Conservation (phyloP, 2,888 invertebrate species). For the Rhyacophila evoluta region DNA sequence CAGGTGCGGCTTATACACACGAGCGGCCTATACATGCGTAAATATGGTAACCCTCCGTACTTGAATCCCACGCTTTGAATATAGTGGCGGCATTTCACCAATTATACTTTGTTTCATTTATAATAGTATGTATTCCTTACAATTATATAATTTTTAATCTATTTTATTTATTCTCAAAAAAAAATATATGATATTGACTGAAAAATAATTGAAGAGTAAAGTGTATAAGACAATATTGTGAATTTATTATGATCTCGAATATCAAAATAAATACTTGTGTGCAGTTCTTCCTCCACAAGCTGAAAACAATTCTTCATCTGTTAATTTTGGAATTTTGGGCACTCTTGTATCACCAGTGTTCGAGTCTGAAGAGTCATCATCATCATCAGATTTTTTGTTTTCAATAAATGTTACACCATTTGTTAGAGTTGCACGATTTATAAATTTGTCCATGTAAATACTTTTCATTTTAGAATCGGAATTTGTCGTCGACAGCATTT, state of each 20-base stretch:
- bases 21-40: too few relatives aligned
- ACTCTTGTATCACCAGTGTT: constrained; percentile 57
- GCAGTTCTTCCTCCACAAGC: constrained; percentile 86
- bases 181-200: neutral
- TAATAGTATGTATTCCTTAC: too few relatives aligned
- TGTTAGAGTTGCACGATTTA: constrained; percentile 62
- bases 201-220: neutral
- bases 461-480: constrained; percentile 15
- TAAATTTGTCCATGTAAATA: constrained; percentile 62
- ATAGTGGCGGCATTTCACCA: too few relatives aligned
- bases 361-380: constrained; percentile 56
- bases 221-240: neutral
- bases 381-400: constrained; percentile 11
- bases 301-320: constrained; percentile 83
- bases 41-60: too few relatives aligned
- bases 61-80: too few relatives aligned
- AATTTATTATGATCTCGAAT: neutral
- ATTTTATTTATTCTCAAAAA: neutral
- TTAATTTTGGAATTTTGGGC: constrained; percentile 61
- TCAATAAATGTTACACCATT: constrained; percentile 57
- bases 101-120: too few relatives aligned
- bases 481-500: neutral
- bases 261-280: constrained; percentile 74
- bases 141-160: neutral
- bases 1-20: too few relatives aligned